phyloP scores from a whole-genome alignment of 2,797 vertebrate genomes.

The Bufotes viridis region DNA sequence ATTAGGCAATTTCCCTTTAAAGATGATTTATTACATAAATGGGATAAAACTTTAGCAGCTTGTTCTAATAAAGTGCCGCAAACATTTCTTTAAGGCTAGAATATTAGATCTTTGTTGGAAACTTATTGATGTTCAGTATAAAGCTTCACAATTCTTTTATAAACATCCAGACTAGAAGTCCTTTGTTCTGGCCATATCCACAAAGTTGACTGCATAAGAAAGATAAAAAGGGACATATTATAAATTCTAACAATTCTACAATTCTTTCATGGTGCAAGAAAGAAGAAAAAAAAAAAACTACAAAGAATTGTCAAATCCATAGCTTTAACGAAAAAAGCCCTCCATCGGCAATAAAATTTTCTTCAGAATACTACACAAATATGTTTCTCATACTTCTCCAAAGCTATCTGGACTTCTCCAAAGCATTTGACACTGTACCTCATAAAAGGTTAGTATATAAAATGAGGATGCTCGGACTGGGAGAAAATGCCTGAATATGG shows the following conservation, averaged over 20 bases:
- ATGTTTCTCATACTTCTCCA: too few species aligned
- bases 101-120: constrained; percentile 11
- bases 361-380: not conserved
- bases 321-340: not conserved
- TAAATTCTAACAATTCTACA: constrained; percentile 5
- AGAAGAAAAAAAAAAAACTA: not conserved
- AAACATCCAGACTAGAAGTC: constrained; percentile 7
- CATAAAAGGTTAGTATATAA: too few species aligned
- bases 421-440: too few species aligned
- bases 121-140: constrained; percentile 20
- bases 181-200: constrained; percentile 19
- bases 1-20: not conserved
- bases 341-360: not conserved
- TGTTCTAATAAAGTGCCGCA: constrained; percentile 20
- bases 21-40: constrained; percentile 8
- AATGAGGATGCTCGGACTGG: too few species aligned
- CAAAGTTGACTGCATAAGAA: constrained; percentile 16
- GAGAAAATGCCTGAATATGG: too few species aligned
- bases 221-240: constrained; percentile 16
- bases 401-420: too few species aligned
- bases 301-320: not conserved
- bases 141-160: constrained; percentile 18
- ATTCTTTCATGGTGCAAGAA: not conserved
- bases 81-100: not conserved
- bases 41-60: not conserved